These are phyloP conservation scores for Empis livida DNA, from an alignment of 2,888 invertebrate genomes.

Conservation along the genomic window DNA sequence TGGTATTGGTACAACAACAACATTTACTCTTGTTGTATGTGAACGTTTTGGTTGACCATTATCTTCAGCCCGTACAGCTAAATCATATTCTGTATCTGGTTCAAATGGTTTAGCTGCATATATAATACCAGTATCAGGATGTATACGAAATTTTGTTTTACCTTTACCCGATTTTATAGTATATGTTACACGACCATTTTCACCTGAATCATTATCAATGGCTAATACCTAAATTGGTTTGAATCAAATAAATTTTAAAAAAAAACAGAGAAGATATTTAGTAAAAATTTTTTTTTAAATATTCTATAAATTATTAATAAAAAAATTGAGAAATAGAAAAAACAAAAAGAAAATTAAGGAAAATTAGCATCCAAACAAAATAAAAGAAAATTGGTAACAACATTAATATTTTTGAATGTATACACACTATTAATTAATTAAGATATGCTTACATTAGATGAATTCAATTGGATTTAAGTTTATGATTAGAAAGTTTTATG, in stretches of 20 bases:
- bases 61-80: constrained; percentile 53
- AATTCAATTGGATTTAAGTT: too few species aligned
- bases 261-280: too few species aligned
- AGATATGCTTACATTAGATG: too few species aligned
- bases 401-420: constrained; percentile 15
- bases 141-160: constrained; percentile 69
- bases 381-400: constrained; percentile 9
- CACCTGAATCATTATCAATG: constrained; percentile 67
- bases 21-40: constrained; percentile 60
- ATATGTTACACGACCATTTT: constrained; percentile 73
- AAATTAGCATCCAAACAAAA: too few species aligned
- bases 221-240: constrained; percentile 63
- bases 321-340: too few species aligned
- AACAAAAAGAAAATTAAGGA: too few species aligned
- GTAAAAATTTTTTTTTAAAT: too few species aligned
- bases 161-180: constrained; percentile 65
- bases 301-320: too few species aligned
- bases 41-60: constrained; percentile 60
- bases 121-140: constrained; percentile 69
- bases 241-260: too few species aligned
- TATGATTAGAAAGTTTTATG: too few species aligned
- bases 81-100: constrained; percentile 40
- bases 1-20: constrained; percentile 49
- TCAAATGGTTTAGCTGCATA: constrained; percentile 60
- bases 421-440: background rate